A percentile compares a stretch with the other conserved stretches of the same genome.
phyloP scores from a whole-genome alignment of 2,113 vertebrate species.

The Thinocorus orbignyianus region DNA sequence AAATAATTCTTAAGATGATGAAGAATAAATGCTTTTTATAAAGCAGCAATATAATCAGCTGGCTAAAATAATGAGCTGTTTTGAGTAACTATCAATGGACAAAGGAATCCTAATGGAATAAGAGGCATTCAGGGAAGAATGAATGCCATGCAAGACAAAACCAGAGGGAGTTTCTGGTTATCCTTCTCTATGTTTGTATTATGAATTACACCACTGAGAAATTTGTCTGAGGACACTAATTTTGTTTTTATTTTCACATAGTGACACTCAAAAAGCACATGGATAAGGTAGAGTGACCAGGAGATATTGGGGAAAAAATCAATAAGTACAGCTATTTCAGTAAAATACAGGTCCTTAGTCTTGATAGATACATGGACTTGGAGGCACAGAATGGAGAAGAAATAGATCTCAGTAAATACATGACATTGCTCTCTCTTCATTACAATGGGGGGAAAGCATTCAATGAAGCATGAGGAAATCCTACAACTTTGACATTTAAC shows the following conservation, averaged over 20 bases:
- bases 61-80: slow-evolving; percentile 28
- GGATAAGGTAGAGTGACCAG: background rate
- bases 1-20: background rate
- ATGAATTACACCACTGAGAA: background rate
- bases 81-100: background rate
- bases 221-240: background rate
- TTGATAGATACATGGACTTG: background rate
- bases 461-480: background rate
- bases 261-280: background rate
- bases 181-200: background rate
- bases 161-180: background rate
- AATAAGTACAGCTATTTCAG: background rate
- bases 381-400: background rate
- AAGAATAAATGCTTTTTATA: background rate
- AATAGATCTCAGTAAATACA: background rate
- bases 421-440: background rate
- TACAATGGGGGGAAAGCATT: background rate
- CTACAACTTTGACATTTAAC: background rate
- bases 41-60: background rate
- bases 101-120: background rate
- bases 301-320: background rate
- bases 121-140: background rate
- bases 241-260: background rate
- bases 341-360: background rate
- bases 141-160: background rate